Evolutionary conservation across 2,113 vertebrate genomes (phyloP).

Genomic region (Chaetodon trifascialis): DNA sequence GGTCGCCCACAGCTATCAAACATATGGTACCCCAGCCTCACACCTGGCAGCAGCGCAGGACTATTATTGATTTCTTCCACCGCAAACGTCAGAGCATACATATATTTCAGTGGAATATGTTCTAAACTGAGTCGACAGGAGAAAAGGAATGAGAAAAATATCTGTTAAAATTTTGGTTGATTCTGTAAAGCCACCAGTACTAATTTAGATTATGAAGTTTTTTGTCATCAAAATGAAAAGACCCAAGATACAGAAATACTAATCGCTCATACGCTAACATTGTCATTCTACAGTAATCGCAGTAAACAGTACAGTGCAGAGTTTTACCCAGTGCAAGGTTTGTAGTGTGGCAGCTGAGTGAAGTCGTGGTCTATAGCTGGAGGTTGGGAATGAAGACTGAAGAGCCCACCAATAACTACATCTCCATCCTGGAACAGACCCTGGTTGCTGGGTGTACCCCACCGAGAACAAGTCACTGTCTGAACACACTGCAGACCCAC

Average conservation of each 20-base stretch:
- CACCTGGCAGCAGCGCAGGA: not conserved
- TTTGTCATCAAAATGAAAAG: not conserved
- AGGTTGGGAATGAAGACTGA: slow-evolving; percentile 68
- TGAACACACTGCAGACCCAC: slow-evolving; percentile 29
- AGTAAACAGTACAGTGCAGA: not conserved
- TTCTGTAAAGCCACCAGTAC: not conserved
- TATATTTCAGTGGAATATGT: not conserved
- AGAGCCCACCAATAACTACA: slow-evolving; percentile 79
- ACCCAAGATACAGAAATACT: not conserved
- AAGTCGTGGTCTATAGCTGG: slow-evolving; percentile 60
- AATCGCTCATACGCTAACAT: not conserved
- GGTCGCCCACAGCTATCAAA: slow-evolving; percentile 5
- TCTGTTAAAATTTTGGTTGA: not conserved
- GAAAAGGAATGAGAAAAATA: not conserved
- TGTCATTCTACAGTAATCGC: not conserved
- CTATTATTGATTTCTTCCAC: slow-evolving; percentile 7
- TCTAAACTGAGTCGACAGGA: not conserved
- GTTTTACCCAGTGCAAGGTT: slow-evolving; percentile 74
- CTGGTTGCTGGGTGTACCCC: slow-evolving; percentile 30
- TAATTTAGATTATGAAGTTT: not conserved
- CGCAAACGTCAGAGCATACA: not conserved
- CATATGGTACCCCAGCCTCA: not conserved
- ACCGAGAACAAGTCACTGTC: slow-evolving; percentile 63
- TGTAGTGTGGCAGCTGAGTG: slow-evolving; percentile 49
- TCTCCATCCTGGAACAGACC: slow-evolving; percentile 81